Conservation (phyloP, 2,113 vertebrate genomes). For the Microcebus tavaratra region DNA sequence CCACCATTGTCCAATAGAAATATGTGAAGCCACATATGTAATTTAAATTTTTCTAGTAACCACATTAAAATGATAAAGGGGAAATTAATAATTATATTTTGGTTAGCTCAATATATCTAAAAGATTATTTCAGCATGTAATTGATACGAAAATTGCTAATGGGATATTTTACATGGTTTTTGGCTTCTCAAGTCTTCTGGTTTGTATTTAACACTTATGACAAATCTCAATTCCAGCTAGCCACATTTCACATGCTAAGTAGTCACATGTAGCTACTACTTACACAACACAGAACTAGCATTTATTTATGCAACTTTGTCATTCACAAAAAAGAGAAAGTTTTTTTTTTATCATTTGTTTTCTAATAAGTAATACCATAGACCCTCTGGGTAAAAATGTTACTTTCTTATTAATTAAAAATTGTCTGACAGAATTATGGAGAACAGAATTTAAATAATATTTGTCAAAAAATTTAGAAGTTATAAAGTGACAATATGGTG, state of each 20-base stretch:
- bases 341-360: background rate
- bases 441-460: conserved; percentile 26
- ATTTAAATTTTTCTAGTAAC: background rate
- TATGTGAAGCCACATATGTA: background rate
- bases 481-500: background rate
- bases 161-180: background rate
- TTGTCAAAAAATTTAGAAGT: conserved; percentile 3
- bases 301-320: background rate
- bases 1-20: background rate
- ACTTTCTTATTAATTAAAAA: background rate
- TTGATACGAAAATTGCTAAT: background rate
- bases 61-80: background rate
- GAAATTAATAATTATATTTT: background rate
- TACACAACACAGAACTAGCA: background rate
- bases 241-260: background rate
- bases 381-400: background rate
- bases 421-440: background rate
- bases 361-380: background rate
- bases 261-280: background rate
- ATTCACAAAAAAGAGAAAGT: background rate
- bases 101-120: background rate
- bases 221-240: background rate
- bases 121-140: background rate
- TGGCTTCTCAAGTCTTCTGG: background rate
- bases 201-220: background rate